phyloP scores from a whole-genome alignment of 1,140 invertebrate species.

The Drosophila paulistorum region DNA sequence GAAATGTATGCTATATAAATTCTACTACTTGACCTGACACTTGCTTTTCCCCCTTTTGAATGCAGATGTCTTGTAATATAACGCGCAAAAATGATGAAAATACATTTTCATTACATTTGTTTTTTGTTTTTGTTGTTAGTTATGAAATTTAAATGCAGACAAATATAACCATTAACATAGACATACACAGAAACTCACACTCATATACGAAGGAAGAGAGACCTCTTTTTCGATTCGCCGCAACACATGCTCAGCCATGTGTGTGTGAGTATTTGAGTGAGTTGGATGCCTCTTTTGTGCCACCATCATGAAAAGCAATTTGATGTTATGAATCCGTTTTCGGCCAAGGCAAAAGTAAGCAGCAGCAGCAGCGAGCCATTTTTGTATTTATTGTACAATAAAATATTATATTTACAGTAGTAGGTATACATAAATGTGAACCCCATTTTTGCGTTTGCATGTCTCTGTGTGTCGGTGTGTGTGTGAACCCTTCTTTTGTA shows the following conservation, averaged over 20 bases:
- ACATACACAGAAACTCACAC: slow-evolving; percentile 23
- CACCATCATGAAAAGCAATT: slow-evolving; percentile 75
- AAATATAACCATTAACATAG: slow-evolving; percentile 67
- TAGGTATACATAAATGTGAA: slow-evolving; percentile 55
- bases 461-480: slow-evolving; percentile 28
- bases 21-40: not conserved
- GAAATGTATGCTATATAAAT: slow-evolving; percentile 1
- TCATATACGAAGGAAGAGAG: not conserved
- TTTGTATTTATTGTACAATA: slow-evolving; percentile 75
- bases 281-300: slow-evolving; percentile 51
- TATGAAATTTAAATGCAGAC: slow-evolving; percentile 66
- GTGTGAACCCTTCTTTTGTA: slow-evolving; percentile 49
- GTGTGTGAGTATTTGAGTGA: slow-evolving; percentile 9
- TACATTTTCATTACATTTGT: slow-evolving; percentile 46
- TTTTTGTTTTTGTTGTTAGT: slow-evolving; percentile 34
- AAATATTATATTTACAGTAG: slow-evolving; percentile 78
- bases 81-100: slow-evolving; percentile 53
- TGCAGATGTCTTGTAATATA: slow-evolving; percentile 31
- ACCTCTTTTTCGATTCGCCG: slow-evolving; percentile 35
- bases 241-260: slow-evolving; percentile 32
- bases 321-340: slow-evolving; percentile 79
- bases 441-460: slow-evolving; percentile 22
- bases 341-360: slow-evolving; percentile 55
- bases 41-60: not conserved
- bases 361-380: slow-evolving; percentile 46